Conservation (phyloP, 2,888 invertebrate species). For the Fragum sueziense region DNA sequence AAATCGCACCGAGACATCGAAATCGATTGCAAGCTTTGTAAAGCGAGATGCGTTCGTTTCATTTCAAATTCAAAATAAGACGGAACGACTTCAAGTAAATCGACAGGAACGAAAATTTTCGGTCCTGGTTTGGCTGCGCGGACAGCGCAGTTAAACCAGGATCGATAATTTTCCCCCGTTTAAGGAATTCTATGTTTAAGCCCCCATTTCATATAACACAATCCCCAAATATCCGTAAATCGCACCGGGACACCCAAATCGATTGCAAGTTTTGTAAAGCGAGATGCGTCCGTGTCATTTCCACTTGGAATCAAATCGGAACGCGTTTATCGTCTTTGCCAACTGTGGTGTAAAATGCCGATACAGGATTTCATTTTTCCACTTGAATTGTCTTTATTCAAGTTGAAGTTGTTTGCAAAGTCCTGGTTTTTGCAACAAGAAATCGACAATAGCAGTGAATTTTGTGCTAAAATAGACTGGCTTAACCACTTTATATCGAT, state of each 20-base stretch:
- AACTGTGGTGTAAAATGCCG: background rate
- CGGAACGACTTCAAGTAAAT: too few species aligned
- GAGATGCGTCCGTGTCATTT: background rate
- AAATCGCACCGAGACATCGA: background rate
- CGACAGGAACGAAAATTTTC: too few species aligned
- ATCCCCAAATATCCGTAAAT: too few species aligned
- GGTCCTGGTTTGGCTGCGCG: too few species aligned
- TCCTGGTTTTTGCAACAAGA: background rate
- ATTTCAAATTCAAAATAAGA: background rate
- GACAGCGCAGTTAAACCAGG: too few species aligned
- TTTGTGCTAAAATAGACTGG: too few species aligned
- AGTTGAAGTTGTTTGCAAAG: constrained; percentile 1
- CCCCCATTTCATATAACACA: too few species aligned
- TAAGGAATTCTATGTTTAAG: too few species aligned
- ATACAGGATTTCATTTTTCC: background rate
- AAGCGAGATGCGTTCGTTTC: background rate
- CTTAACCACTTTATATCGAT: too few species aligned
- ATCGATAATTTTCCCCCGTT: too few species aligned
- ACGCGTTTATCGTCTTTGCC: background rate
- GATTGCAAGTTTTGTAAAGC: background rate
- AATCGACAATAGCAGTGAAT: too few species aligned
- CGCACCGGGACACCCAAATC: background rate
- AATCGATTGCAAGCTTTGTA: background rate
- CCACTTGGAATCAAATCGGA: constrained; percentile 11
- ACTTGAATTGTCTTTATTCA: background rate